phyloP scores from a whole-genome alignment of 1,140 invertebrate genomes.

The Hyphantria cunea region DNA sequence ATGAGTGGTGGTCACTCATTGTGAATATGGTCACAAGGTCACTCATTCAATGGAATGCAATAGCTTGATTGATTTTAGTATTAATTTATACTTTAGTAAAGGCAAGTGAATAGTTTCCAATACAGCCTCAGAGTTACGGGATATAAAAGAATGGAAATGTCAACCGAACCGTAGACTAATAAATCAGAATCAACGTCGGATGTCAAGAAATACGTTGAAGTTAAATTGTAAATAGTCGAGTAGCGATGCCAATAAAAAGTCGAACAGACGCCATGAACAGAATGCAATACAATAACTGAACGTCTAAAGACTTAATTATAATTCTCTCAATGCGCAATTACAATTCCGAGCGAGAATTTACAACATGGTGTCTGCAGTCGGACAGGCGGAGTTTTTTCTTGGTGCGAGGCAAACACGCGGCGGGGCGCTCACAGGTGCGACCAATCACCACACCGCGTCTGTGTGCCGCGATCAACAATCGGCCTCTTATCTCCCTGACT shows the following conservation, averaged over 20 bases:
- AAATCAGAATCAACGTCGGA: no score
- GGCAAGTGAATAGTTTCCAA: no score
- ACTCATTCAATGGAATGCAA: no score
- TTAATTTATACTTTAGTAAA: no score
- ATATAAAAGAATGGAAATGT: no score
- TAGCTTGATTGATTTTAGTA: no score
- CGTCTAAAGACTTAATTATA: constrained; percentile 36
- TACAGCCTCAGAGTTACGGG: no score
- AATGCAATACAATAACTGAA: constrained; percentile 32
- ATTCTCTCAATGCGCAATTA: constrained; percentile 43
- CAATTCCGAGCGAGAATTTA: constrained; percentile 32
- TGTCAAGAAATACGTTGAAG: no score
- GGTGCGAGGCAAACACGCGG: constrained; percentile 20
- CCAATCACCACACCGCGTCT: constrained; percentile 50
- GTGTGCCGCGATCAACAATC: constrained; percentile 47
- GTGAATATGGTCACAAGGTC: no score
- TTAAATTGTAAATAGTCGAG: no score
- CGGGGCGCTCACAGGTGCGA: constrained; percentile 55
- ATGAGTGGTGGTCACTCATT: no score
- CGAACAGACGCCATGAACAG: constrained; percentile 11
- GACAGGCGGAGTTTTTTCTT: constrained; percentile 51
- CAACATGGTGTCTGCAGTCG: constrained; percentile 38
- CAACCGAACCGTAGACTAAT: no score
- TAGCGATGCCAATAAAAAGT: not conserved
- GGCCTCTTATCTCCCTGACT: constrained; percentile 44